These are phyloP conservation scores for Empidonax alnorum DNA, from an alignment of 2,113 vertebrate species.

Conservation along the genomic window DNA sequence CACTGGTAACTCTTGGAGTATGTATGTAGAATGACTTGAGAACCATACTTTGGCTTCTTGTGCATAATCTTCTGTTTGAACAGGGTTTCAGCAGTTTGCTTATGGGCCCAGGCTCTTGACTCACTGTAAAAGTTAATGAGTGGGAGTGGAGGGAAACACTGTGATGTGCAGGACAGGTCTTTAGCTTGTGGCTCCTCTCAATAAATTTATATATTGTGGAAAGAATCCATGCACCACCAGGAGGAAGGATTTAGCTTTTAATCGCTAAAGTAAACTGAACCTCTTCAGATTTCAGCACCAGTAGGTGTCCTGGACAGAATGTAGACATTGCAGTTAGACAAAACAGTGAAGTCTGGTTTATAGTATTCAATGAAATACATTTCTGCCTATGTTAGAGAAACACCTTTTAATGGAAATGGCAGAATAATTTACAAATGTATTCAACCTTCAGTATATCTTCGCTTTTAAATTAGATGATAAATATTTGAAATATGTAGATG, in stretches of 20 bases:
- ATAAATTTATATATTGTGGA: background rate
- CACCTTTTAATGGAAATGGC: conserved; percentile 56
- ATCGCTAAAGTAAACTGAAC: conserved; percentile 71
- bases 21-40: background rate
- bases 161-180: background rate
- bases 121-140: background rate
- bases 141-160: background rate
- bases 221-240: background rate
- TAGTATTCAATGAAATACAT: conserved; percentile 49
- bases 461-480: background rate
- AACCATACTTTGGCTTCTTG: background rate
- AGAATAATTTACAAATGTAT: background rate
- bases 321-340: conserved; percentile 54
- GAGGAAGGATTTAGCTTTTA: conserved; percentile 29
- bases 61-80: background rate
- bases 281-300: conserved; percentile 68
- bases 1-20: background rate
- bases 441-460: background rate
- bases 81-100: background rate
- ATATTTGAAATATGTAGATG: background rate
- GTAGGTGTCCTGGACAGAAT: conserved; percentile 52
- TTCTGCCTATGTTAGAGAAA: conserved; percentile 51
- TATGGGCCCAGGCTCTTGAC: background rate
- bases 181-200: conserved; percentile 23
- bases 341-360: conserved; percentile 57